phyloP scores from a whole-genome alignment of 2,113 vertebrate species.

The rat (Rattus norvegicus) region DNA sequence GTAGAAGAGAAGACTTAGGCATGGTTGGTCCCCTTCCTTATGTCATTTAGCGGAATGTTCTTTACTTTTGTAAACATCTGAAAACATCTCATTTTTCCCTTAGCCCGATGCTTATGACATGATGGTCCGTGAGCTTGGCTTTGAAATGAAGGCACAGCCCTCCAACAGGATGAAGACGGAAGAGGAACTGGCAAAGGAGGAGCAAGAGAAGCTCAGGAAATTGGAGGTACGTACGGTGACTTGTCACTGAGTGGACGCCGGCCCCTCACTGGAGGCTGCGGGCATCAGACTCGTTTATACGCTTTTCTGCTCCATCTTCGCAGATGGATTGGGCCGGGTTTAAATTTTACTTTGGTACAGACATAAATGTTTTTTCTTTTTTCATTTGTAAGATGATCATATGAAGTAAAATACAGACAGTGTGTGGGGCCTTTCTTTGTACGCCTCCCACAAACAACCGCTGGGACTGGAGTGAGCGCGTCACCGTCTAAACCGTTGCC shows the following conservation, averaged over 20 bases:
- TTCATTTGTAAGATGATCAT: neutral
- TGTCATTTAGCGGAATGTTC: neutral
- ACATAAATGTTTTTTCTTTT: neutral
- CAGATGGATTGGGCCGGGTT: too few relatives aligned
- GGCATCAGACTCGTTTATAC: fast-evolving
- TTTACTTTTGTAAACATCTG: neutral
- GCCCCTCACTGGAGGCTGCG: fast-evolving
- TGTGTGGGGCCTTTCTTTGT: neutral
- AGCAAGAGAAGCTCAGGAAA: constrained; percentile 89
- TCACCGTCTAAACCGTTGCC: neutral
- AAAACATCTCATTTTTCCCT: constrained; percentile 3
- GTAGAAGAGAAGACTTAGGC: neutral
- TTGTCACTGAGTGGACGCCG: neutral
- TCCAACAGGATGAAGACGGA: constrained; percentile 94
- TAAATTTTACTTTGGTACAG: neutral
- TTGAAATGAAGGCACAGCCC: constrained; percentile 98
- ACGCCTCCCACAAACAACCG: neutral
- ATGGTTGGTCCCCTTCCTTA: neutral
- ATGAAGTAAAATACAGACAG: neutral
- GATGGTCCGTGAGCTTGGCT: constrained; percentile 96
- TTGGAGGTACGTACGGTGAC: constrained; percentile 89
- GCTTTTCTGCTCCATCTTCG: neutral
- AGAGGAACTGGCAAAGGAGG: constrained; percentile 93
- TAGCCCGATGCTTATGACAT: constrained; percentile 95
- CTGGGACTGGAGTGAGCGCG: fast-evolving